Conservation (phyloP, 2,888 invertebrate species). For the Lasioglossum vierecki region DNA sequence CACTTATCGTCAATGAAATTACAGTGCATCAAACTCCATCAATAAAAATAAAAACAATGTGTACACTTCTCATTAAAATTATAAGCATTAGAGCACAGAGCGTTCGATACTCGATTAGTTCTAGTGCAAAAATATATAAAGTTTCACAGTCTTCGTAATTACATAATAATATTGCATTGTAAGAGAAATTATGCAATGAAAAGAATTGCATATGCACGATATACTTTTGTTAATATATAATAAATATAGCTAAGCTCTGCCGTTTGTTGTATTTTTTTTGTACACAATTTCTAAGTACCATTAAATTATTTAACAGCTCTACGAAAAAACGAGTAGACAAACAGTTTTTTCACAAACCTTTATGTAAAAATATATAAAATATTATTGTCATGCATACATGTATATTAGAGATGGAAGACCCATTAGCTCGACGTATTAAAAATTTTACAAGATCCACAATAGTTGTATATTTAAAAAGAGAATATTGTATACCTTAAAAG, state of each 20-base stretch:
- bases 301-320: constrained; percentile 39
- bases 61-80: constrained; percentile 20
- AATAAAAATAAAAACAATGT: constrained; percentile 26
- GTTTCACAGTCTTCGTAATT: constrained; percentile 26
- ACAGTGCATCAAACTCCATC: constrained; percentile 30
- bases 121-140: constrained; percentile 30
- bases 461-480: constrained; percentile 38
- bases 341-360: constrained; percentile 48
- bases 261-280: neutral
- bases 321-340: constrained; percentile 34
- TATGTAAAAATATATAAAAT: constrained; percentile 47
- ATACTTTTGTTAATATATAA: constrained; percentile 43
- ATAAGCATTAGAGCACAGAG: constrained; percentile 44
- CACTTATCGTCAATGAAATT: constrained; percentile 55
- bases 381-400: constrained; percentile 65
- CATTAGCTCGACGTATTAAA: constrained; percentile 56
- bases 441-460: constrained; percentile 44
- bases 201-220: constrained; percentile 14
- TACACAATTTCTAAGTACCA: constrained; percentile 40
- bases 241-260: constrained; percentile 19
- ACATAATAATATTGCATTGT: constrained; percentile 17
- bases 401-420: constrained; percentile 61
- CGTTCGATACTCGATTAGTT: constrained; percentile 33
- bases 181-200: constrained; percentile 20
- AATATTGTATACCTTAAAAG: constrained; percentile 30